phyloP scores from a whole-genome alignment of 2,113 vertebrate species.

The Tamias sibiricus region DNA sequence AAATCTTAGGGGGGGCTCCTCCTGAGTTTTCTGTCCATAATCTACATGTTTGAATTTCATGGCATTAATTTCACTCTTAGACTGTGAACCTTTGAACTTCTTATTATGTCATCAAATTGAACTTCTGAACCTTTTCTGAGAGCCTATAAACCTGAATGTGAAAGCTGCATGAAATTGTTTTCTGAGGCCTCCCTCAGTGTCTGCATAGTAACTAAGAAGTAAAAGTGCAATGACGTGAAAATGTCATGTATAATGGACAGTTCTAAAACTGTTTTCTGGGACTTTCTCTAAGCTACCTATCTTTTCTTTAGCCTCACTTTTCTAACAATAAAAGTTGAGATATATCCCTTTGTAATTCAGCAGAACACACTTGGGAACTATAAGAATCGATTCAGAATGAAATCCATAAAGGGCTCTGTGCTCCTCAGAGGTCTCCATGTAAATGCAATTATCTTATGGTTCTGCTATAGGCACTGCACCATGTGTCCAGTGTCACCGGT shows the following conservation, averaged over 20 bases:
- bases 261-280: constrained; percentile 20
- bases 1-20: not conserved
- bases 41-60: constrained; percentile 38
- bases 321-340: not conserved
- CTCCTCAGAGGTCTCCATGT: constrained; percentile 66
- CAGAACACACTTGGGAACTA: constrained; percentile 53
- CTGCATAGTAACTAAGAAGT: not conserved
- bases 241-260: not conserved
- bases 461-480: constrained; percentile 53
- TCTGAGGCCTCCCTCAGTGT: constrained; percentile 10
- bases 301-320: not conserved
- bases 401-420: constrained; percentile 44
- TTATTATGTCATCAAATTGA: constrained; percentile 66
- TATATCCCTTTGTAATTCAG: constrained; percentile 42
- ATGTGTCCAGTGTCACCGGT: constrained; percentile 67
- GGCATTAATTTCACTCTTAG: constrained; percentile 5
- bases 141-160: constrained; percentile 63
- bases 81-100: constrained; percentile 67
- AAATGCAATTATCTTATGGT: constrained; percentile 65
- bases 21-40: not conserved
- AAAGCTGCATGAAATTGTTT: constrained; percentile 68
- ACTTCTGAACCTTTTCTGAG: constrained; percentile 73
- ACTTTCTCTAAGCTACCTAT: not conserved
- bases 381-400: not conserved
- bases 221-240: not conserved